phyloP scores from a whole-genome alignment of 2,113 vertebrate genomes.

The Plectropomus leopardus region DNA sequence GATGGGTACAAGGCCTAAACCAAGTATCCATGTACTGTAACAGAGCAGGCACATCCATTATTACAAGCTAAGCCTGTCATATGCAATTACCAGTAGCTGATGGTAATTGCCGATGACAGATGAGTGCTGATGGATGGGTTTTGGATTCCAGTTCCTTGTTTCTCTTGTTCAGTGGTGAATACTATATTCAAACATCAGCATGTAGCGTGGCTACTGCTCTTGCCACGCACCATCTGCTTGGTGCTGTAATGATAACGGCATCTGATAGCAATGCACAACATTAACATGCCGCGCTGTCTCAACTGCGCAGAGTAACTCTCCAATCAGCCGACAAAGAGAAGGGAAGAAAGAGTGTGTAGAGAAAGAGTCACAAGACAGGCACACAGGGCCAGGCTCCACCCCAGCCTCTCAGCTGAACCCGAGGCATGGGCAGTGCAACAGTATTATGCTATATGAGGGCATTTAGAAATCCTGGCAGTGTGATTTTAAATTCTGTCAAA shows the following conservation, averaged over 20 bases:
- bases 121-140: conserved; percentile 62
- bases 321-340: conserved; percentile 6
- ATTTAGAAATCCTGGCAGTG: too few species aligned
- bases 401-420: not conserved
- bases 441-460: too few species aligned
- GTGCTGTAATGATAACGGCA: conserved; percentile 39
- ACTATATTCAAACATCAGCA: conserved; percentile 41
- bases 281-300: conserved; percentile 34
- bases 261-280: conserved; percentile 24
- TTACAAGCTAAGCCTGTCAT: conserved; percentile 44
- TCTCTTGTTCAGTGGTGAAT: conserved; percentile 18
- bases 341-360: not conserved
- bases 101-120: conserved; percentile 55
- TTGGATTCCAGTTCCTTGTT: conserved; percentile 41
- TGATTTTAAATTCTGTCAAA: too few species aligned
- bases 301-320: conserved; percentile 10
- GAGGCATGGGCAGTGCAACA: too few species aligned
- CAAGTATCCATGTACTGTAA: conserved; percentile 39
- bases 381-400: not conserved
- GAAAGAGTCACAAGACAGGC: not conserved
- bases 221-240: conserved; percentile 51
- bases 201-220: conserved; percentile 31
- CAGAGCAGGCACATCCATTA: conserved; percentile 57
- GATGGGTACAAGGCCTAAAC: conserved; percentile 29
- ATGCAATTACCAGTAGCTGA: conserved; percentile 58